Evolutionary conservation across 1,140 invertebrate species (phyloP), one percentile per base, ranked within the genome.

Genomic region (Drosophila rufa): DNA sequence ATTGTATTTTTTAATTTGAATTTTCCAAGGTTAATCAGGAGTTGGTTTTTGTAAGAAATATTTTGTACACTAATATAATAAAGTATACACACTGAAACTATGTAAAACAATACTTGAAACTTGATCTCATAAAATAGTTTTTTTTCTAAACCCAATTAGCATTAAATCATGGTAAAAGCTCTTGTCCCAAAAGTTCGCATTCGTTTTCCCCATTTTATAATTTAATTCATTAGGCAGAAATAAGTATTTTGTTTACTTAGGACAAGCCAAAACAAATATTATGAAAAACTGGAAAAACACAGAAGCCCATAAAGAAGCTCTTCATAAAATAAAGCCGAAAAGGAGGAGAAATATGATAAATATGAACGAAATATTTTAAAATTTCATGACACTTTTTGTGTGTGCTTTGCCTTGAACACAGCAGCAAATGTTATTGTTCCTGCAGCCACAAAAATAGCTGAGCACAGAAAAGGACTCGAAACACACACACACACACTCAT

Each of bases 311-410:
- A 50, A 75, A 82, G 65, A 59, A 55, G 74, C 53, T 64, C 30
- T 56, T 66, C 55, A 79, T 82, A 71, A 68, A 82, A 50, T 36
- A 66, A 48, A 48, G 33, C 57, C 36, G 17, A 66, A 30, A 57
- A 59, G 45, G 46, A 17, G 15, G 25, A 48, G 25, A 30, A 51
- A 53, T 19, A 64, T 65, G 55, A 47, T 50, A 75, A 68, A 67
- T 62, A 75, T 59, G 56, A 61, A 70, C 40, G 59, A 65, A 53
- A 80, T 66, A 78, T 78, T 84, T 89, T 75, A 74, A 80, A 83
- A 74, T 83, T 89, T 71, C 55, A 90, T 71, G 86, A 80, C 66
- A 78, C 36, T 71, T 70, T 57, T 57, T 70, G 53, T 22, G 53
- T 38, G 43, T 33, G 30, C 25, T 42, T 38, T 38, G 48, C 42